phyloP scores from a whole-genome alignment of 2,113 vertebrate species.

The Notiomystis cincta region DNA sequence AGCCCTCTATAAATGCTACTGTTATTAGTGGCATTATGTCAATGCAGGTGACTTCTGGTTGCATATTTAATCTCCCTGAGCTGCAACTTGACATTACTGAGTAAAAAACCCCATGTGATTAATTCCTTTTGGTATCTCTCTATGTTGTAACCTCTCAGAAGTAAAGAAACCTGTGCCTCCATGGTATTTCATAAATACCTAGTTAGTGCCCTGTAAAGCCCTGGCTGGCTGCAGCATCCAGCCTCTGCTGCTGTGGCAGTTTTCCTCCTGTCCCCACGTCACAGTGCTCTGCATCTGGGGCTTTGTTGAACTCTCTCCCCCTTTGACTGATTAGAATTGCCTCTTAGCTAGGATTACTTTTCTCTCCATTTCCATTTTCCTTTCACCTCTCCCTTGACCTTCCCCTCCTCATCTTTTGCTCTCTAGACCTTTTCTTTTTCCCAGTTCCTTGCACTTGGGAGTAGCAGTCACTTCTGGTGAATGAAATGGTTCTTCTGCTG shows the following conservation, averaged over 20 bases:
- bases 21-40: neutral
- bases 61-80: neutral
- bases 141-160: neutral
- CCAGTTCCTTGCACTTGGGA: neutral
- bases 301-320: neutral
- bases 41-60: neutral
- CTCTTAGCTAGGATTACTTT: neutral
- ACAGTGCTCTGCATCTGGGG: neutral
- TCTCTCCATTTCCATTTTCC: neutral
- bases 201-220: neutral
- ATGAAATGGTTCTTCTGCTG: neutral
- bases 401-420: neutral
- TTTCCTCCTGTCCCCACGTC: neutral
- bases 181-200: neutral
- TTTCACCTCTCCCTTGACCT: neutral
- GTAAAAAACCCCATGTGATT: neutral
- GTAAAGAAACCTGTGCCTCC: neutral
- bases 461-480: neutral
- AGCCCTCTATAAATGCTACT: conserved; percentile 11
- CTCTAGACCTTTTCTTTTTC: neutral
- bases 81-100: neutral
- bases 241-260: neutral
- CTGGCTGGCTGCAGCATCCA: neutral
- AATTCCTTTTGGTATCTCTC: neutral
- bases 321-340: neutral